A percentile compares a stretch with the other conserved stretches of the same genome.
These are phyloP conservation scores for Pangasianodon hypophthalmus DNA, from an alignment of 2,113 vertebrate genomes.

Conservation along the genomic window DNA sequence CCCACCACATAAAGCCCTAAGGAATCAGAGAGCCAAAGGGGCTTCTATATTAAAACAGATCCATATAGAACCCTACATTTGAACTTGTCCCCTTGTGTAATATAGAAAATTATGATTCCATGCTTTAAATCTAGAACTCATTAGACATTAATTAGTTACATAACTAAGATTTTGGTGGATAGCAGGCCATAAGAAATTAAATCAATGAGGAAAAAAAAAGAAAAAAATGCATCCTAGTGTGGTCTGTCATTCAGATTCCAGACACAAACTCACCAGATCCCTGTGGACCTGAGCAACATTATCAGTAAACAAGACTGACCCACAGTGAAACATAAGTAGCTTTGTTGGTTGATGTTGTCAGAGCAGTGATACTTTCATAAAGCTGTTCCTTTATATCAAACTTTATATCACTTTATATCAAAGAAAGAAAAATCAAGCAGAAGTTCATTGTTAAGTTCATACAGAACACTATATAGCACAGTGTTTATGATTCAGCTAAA, in stretches of 20 bases:
- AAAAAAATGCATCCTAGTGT: slow-evolving; percentile 24
- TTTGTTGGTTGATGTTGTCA: slow-evolving; percentile 27
- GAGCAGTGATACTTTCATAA: slow-evolving; percentile 12
- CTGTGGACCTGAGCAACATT: slow-evolving; percentile 57
- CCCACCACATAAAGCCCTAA: not conserved
- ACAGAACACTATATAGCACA: not conserved
- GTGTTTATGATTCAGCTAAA: slow-evolving; percentile 12
- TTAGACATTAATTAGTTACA: slow-evolving; percentile 26
- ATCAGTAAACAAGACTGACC: slow-evolving; percentile 55
- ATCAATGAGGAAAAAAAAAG: not conserved
- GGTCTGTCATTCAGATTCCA: slow-evolving; percentile 60
- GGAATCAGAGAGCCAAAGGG: slow-evolving; percentile 13
- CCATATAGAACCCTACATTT: slow-evolving; percentile 28
- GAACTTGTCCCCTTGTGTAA: slow-evolving; percentile 25
- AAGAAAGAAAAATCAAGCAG: not conserved
- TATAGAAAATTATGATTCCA: slow-evolving; percentile 23
- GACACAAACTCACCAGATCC: slow-evolving; percentile 48
- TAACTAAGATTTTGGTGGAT: slow-evolving; percentile 13
- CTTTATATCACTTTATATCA: not conserved
- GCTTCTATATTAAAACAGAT: slow-evolving; percentile 29
- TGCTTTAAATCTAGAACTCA: slow-evolving; percentile 17
- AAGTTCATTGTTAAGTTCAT: not conserved
- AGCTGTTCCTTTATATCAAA: slow-evolving; percentile 21
- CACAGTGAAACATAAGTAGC: slow-evolving; percentile 52
- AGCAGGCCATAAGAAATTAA: slow-evolving; percentile 8